Percentiles rank a stretch among this genome's conserved stretches.
phyloP scores from a whole-genome alignment of 30 jellyfish, hydroid and myxozoan genomes.

The Aurelia coerulea region DNA sequence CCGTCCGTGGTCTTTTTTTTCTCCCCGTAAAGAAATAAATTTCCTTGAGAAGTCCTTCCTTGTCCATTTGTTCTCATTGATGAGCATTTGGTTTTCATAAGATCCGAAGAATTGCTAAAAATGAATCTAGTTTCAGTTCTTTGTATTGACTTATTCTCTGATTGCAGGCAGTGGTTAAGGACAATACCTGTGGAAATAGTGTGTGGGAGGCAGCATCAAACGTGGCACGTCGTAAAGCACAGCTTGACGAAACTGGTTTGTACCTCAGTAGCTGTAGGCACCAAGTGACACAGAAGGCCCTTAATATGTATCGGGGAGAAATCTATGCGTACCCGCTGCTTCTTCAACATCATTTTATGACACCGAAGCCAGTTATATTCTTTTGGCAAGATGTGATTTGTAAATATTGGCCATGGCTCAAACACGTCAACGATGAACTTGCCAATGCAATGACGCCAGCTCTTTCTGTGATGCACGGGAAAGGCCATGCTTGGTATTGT shows the following conservation, averaged over 20 bases:
- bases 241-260: slow-evolving; percentile 27
- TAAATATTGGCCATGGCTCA: slow-evolving; percentile 24
- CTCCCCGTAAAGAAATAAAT: too few relatives aligned
- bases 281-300: slow-evolving; percentile 19
- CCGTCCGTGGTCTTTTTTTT: too few relatives aligned
- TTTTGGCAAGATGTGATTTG: slow-evolving; percentile 25
- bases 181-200: slow-evolving; percentile 28
- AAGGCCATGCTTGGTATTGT: slow-evolving; percentile 48
- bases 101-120: too few relatives aligned
- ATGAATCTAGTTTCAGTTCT: too few relatives aligned
- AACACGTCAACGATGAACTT: slow-evolving; percentile 6
- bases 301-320: slow-evolving; percentile 17
- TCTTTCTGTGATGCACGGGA: slow-evolving; percentile 42
- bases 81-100: too few relatives aligned
- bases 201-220: slow-evolving; percentile 33
- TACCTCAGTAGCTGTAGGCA: slow-evolving; percentile 39
- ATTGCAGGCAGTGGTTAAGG: not conserved
- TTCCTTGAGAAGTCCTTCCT: too few relatives aligned
- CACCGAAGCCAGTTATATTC: not conserved
- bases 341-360: slow-evolving; percentile 15
- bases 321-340: slow-evolving; percentile 16
- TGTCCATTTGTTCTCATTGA: too few relatives aligned
- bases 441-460: slow-evolving; percentile 45
- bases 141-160: too few relatives aligned
- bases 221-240: slow-evolving; percentile 8